Evolutionary conservation across 2,113 vertebrate species (phyloP).

Genomic region (Tupaia chinensis): DNA sequence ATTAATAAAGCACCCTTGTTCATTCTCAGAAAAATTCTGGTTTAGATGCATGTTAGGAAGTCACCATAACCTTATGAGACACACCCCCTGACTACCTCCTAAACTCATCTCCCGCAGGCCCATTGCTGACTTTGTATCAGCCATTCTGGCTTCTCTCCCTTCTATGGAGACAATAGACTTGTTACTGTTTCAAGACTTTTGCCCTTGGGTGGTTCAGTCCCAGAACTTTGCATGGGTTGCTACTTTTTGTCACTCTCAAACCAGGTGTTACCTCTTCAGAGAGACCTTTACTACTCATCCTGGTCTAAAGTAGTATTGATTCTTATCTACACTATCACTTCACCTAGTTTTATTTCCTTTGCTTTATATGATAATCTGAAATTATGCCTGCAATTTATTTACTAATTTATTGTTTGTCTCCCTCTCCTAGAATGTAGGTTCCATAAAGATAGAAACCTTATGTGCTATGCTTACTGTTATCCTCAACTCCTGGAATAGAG

Average conservation of each 20-base stretch:
- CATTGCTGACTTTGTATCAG: neutral
- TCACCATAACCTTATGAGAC: neutral
- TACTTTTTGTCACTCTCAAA: neutral
- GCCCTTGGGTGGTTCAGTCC: neutral
- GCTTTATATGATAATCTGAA: neutral
- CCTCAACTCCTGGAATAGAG: neutral
- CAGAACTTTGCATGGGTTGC: neutral
- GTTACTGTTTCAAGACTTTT: neutral
- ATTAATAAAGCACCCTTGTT: neutral
- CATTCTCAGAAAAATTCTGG: neutral
- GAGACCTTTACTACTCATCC: neutral
- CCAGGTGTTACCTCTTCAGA: neutral
- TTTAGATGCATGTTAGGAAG: neutral
- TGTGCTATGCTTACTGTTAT: neutral
- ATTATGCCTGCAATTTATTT: neutral
- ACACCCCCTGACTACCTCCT: neutral
- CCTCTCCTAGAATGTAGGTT: neutral
- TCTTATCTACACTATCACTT: neutral
- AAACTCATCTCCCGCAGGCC: neutral
- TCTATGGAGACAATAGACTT: neutral
- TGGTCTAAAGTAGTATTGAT: neutral
- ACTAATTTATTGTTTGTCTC: neutral
- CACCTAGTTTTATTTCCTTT: conserved; percentile 15
- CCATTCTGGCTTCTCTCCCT: neutral
- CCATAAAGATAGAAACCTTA: neutral